Evolutionary conservation across 2,888 invertebrate species (phyloP).

Genomic region (Chirona hameri): DNA sequence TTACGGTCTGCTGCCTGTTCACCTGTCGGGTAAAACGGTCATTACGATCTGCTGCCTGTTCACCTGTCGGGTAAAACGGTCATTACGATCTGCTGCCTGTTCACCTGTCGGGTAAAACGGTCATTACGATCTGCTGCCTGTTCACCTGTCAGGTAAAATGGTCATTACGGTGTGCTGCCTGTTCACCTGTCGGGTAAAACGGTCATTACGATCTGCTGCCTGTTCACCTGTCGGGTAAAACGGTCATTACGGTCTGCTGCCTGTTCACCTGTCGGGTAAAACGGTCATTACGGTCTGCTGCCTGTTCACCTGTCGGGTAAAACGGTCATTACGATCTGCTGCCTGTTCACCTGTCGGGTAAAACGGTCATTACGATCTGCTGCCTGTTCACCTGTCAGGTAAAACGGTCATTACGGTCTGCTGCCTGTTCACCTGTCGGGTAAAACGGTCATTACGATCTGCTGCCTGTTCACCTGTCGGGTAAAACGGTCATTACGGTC

Average conservation of each 20-base stretch:
- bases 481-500: neutral
- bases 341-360: too few species aligned
- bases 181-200: too few species aligned
- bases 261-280: too few species aligned
- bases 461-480: constrained; percentile 67
- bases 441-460: too few species aligned
- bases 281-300: too few species aligned
- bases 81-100: neutral
- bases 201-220: constrained; percentile 36
- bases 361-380: too few species aligned
- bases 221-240: constrained; percentile 66
- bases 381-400: constrained; percentile 67
- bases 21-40: too few species aligned
- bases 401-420: neutral
- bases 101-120: too few species aligned
- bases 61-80: constrained; percentile 57
- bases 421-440: neutral
- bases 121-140: constrained; percentile 46
- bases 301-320: constrained; percentile 67
- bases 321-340: neutral
- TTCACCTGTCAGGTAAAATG: constrained; percentile 63
- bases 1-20: neutral
- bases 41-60: constrained; percentile 53
- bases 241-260: neutral
- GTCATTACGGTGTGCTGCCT: neutral